Conservation (phyloP, 2,797 vertebrate genomes). For the Monodelphis domestica region DNA sequence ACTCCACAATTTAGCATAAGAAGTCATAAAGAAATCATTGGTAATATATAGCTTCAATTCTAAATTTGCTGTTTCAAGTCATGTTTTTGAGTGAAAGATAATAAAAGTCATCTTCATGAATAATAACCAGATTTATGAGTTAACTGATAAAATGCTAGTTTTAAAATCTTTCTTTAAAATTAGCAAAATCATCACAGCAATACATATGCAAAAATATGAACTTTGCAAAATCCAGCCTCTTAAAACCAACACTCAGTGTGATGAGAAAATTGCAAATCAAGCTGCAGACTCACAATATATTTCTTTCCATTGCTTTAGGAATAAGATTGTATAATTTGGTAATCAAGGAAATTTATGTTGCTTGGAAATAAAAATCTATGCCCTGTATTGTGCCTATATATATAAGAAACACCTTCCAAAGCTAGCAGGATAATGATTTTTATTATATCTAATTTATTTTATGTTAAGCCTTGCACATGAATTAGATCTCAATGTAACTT, state of each 20-base stretch:
- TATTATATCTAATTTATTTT: slow-evolving; percentile 65
- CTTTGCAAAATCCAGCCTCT: slow-evolving; percentile 14
- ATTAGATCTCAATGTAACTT: slow-evolving; percentile 57
- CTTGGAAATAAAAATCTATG: slow-evolving; percentile 66
- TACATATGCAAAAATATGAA: slow-evolving; percentile 31
- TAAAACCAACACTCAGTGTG: slow-evolving; percentile 24
- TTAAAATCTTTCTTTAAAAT: slow-evolving; percentile 59
- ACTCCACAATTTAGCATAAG: slow-evolving; percentile 9
- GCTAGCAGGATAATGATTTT: slow-evolving; percentile 50
- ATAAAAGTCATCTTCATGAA: slow-evolving; percentile 17
- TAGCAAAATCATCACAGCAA: slow-evolving; percentile 19
- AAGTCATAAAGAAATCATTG: neutral
- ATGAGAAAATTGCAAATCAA: slow-evolving; percentile 40
- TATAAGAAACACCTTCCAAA: slow-evolving; percentile 53
- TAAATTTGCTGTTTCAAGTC: slow-evolving; percentile 3
- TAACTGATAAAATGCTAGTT: slow-evolving; percentile 35
- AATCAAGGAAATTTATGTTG: slow-evolving; percentile 69
- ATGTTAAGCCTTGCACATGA: slow-evolving; percentile 65
- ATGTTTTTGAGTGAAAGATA: neutral
- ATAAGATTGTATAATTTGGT: slow-evolving; percentile 55
- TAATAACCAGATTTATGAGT: slow-evolving; percentile 16
- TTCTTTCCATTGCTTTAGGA: slow-evolving; percentile 31
- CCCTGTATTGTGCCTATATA: slow-evolving; percentile 40
- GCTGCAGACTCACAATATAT: slow-evolving; percentile 22
- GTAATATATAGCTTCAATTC: neutral